A percentile compares a stretch with the other conserved stretches of the same genome.
Evolutionary conservation across 2,797 vertebrate species (phyloP).

Genomic region (Malurus splendens): DNA sequence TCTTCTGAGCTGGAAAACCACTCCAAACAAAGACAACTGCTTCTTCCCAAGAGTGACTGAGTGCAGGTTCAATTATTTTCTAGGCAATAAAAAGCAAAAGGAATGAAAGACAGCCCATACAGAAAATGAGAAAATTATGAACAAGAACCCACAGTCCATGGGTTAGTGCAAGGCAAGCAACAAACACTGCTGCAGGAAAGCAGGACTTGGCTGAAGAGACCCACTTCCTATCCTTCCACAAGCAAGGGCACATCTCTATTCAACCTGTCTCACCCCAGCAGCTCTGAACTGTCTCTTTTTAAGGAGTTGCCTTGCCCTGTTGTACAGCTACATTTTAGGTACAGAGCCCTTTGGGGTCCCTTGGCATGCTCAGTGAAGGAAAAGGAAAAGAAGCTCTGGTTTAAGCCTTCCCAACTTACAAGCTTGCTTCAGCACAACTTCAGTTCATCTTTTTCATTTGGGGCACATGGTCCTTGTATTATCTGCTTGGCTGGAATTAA

Average conservation of each 20-base stretch:
- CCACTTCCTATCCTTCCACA: fast-evolving
- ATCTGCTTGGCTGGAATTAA: neutral
- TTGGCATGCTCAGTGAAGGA: neutral
- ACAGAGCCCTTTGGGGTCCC: neutral
- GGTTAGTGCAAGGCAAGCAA: neutral
- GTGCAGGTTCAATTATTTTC: neutral
- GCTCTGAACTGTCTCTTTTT: neutral
- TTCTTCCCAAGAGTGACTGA: neutral
- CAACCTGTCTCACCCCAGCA: neutral
- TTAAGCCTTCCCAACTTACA: neutral
- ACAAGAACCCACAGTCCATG: neutral
- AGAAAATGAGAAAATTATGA: neutral
- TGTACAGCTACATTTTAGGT: neutral
- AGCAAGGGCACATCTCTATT: neutral
- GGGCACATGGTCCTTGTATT: fast-evolving
- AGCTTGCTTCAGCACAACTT: neutral
- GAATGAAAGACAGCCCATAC: neutral
- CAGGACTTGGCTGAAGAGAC: neutral
- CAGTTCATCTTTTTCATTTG: neutral
- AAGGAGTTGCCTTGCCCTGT: neutral
- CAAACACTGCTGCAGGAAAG: neutral
- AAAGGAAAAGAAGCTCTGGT: neutral
- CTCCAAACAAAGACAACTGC: neutral
- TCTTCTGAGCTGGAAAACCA: neutral
- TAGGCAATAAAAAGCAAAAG: neutral